Percentiles rank a stretch among this genome's conserved stretches.
These are phyloP conservation scores for Oreochromis mossambicus DNA, from an alignment of 2,797 vertebrate genomes.

Conservation along the genomic window DNA sequence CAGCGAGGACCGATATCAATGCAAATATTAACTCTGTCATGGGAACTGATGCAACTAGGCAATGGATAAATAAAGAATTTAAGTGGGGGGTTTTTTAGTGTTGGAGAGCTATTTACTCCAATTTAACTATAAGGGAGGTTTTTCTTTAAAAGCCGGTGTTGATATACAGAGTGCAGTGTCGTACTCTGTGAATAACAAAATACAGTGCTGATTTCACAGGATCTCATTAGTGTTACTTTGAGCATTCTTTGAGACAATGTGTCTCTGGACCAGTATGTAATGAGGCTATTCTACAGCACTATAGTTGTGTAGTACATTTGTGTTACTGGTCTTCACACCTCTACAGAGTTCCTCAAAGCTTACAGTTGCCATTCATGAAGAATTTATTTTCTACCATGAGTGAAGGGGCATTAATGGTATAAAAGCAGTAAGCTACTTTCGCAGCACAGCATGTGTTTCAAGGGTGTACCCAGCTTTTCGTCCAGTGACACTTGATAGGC, in stretches of 20 bases:
- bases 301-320: background rate
- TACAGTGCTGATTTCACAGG: background rate
- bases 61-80: background rate
- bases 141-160: background rate
- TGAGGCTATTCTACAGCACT: background rate
- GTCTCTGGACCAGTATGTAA: background rate
- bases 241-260: background rate
- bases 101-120: background rate
- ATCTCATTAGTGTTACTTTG: background rate
- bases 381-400: background rate
- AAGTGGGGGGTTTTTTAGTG: background rate
- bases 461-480: background rate
- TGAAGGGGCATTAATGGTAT: background rate
- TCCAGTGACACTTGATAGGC: background rate
- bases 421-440: background rate
- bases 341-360: background rate
- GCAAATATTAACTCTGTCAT: slow-evolving; percentile 17
- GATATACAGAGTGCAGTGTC: background rate
- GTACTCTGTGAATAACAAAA: background rate
- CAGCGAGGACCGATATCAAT: background rate
- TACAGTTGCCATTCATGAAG: background rate
- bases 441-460: background rate
- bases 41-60: background rate
- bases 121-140: background rate
- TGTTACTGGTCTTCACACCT: background rate